Percentiles rank a stretch among this genome's conserved stretches.
phyloP scores from a whole-genome alignment of 2,888 invertebrate genomes.

The Papilio demoleus region DNA sequence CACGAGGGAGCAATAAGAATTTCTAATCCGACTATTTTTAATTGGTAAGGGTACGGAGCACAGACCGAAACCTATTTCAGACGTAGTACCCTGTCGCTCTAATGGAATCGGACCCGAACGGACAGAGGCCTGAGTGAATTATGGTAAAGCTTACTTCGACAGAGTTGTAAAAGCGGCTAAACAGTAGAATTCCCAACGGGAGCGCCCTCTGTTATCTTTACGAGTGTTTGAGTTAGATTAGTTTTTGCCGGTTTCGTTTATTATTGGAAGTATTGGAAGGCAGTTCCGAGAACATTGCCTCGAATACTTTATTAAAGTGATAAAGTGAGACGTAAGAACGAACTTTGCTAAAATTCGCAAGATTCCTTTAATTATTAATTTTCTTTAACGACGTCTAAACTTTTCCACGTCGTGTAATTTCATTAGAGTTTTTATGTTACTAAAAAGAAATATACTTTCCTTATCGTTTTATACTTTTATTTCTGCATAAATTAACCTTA shows the following conservation, averaged over 20 bases:
- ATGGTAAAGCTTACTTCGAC: constrained; percentile 56
- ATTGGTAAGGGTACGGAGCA: constrained; percentile 48
- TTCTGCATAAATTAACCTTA: not conserved
- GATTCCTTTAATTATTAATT: constrained; percentile 12
- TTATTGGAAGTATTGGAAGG: constrained; percentile 65
- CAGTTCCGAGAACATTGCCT: constrained; percentile 41
- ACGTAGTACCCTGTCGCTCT: constrained; percentile 50
- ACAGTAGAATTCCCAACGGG: constrained; percentile 63
- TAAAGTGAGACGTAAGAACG: constrained; percentile 13
- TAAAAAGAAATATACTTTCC: not conserved
- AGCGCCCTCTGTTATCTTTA: constrained; percentile 70
- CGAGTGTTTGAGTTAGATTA: constrained; percentile 75
- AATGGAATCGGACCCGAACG: constrained; percentile 40
- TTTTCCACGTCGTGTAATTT: not conserved
- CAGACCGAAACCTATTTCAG: constrained; percentile 44
- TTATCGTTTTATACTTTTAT: not conserved
- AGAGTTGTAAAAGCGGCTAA: constrained; percentile 66
- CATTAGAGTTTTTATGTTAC: not conserved
- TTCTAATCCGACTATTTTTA: constrained; percentile 51
- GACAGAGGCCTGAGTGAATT: constrained; percentile 50
- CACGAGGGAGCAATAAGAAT: constrained; percentile 42
- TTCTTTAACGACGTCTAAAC: constrained; percentile 7
- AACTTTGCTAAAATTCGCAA: constrained; percentile 10
- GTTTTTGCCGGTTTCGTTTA: constrained; percentile 69
- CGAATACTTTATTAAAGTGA: constrained; percentile 22